These are phyloP conservation scores for Aeoliscus strigatus DNA, from an alignment of 2,797 vertebrate genomes.

Conservation along the genomic window DNA sequence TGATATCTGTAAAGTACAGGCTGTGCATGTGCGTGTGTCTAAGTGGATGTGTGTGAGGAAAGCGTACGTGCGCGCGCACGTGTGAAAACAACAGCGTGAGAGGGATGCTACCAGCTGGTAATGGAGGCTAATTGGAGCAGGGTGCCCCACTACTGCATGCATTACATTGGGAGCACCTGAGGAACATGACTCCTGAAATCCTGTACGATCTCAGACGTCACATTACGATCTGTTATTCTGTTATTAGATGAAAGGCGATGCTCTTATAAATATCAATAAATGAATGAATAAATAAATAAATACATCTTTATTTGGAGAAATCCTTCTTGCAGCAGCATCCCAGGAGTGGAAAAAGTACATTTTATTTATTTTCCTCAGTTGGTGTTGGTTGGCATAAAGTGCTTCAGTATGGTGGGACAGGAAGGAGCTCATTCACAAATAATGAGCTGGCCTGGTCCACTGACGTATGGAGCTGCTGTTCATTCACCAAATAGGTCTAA, in stretches of 20 bases:
- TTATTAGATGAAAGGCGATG: too few species aligned
- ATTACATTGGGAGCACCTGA: too few species aligned
- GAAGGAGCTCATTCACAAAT: constrained; percentile 72
- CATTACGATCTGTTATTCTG: too few species aligned
- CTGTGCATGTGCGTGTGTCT: constrained; percentile 72
- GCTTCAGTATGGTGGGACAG: constrained; percentile 69
- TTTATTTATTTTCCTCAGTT: constrained; percentile 61
- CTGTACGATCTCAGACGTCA: too few species aligned
- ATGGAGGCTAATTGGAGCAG: constrained; percentile 78
- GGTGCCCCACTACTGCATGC: constrained; percentile 34
- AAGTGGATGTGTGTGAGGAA: constrained; percentile 13
- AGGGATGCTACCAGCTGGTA: constrained; percentile 82
- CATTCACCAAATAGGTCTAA: constrained; percentile 59
- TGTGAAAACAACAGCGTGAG: constrained; percentile 58
- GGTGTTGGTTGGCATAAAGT: constrained; percentile 55
- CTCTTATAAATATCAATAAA: too few species aligned
- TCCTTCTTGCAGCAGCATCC: constrained; percentile 25
- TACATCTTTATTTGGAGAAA: constrained; percentile 17
- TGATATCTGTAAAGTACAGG: constrained; percentile 90
- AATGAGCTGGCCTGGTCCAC: constrained; percentile 60
- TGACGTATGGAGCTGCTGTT: constrained; percentile 61
- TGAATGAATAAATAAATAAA: constrained; percentile 2
- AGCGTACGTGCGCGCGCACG: too few species aligned
- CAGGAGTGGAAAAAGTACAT: constrained; percentile 26
- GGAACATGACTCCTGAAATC: too few species aligned